Evolutionary conservation across 2,888 invertebrate genomes (phyloP).

Genomic region (Lydus trimaculatus): DNA sequence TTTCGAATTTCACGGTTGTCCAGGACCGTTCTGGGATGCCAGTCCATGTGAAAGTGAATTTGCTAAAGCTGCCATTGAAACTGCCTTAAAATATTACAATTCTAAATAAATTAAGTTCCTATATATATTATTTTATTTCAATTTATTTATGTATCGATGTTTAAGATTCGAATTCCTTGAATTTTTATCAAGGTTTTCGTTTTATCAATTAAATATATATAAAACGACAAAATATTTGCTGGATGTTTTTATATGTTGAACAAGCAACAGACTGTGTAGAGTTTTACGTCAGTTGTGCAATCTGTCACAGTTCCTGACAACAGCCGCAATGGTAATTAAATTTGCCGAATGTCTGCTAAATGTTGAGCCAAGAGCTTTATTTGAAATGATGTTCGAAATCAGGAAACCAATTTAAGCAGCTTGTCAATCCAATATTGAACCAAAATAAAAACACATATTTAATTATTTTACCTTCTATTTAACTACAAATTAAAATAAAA

Average conservation of each 20-base stretch:
- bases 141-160: not conserved
- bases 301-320: slow-evolving; percentile 43
- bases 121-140: not conserved
- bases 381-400: slow-evolving; percentile 27
- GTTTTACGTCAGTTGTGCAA: slow-evolving; percentile 23
- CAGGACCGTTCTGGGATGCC: slow-evolving; percentile 74
- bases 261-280: slow-evolving; percentile 18
- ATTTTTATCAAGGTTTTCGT: not conserved
- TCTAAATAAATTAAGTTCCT: slow-evolving; percentile 21
- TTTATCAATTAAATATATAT: slow-evolving; percentile 23
- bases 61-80: slow-evolving; percentile 65
- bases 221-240: slow-evolving; percentile 13
- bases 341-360: slow-evolving; percentile 39
- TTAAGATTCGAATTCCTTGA: not conserved
- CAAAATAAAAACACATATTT: not conserved
- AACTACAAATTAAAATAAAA: not conserved
- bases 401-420: slow-evolving; percentile 27
- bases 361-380: slow-evolving; percentile 32
- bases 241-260: slow-evolving; percentile 21
- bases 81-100: slow-evolving; percentile 58
- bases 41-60: slow-evolving; percentile 75
- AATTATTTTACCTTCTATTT: not conserved
- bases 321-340: slow-evolving; percentile 43
- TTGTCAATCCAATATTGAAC: slow-evolving; percentile 16
- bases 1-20: slow-evolving; percentile 76